A percentile compares a stretch with the other conserved stretches of the same genome.
Conservation (phyloP, 1,140 invertebrate genomes). For the Halesus radiatus region DNA sequence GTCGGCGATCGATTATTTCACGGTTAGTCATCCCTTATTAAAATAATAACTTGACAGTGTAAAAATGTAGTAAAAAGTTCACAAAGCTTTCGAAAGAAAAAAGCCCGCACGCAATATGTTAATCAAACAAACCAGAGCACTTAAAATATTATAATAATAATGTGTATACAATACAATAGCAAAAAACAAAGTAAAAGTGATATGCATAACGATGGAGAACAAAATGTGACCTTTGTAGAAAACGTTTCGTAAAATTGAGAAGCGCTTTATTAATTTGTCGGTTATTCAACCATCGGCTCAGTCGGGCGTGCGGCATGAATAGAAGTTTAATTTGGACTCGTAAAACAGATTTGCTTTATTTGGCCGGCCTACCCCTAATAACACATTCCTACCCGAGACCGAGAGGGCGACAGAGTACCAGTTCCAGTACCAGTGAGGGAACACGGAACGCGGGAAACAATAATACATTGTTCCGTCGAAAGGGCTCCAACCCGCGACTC, state of each 20-base stretch:
- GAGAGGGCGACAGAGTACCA: not conserved
- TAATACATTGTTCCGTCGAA: not conserved
- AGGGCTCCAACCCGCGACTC: not conserved
- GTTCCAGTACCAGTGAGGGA: not conserved
- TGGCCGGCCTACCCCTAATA: conserved; percentile 1
- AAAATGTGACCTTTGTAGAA: not conserved
- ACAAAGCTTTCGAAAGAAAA: too few species aligned
- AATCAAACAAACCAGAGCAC: too few species aligned
- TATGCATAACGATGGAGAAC: not conserved
- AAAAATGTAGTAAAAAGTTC: too few species aligned
- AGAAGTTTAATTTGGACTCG: conserved; percentile 22
- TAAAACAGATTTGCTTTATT: conserved; percentile 26
- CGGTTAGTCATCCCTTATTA: too few species aligned
- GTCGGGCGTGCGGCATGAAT: not conserved
- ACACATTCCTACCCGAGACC: not conserved
- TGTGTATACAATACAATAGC: too few species aligned
- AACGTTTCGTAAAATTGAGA: conserved; percentile 7
- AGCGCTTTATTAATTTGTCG: conserved; percentile 21
- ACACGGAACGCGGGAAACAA: not conserved
- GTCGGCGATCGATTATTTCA: too few species aligned
- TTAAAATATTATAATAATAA: too few species aligned
- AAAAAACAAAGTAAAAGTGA: too few species aligned
- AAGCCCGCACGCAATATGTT: too few species aligned
- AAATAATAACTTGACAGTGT: too few species aligned
- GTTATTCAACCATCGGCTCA: conserved; percentile 3